These are phyloP conservation scores for Sebastes taczanowskii DNA, from an alignment of 2,797 vertebrate species.

Conservation along the genomic window DNA sequence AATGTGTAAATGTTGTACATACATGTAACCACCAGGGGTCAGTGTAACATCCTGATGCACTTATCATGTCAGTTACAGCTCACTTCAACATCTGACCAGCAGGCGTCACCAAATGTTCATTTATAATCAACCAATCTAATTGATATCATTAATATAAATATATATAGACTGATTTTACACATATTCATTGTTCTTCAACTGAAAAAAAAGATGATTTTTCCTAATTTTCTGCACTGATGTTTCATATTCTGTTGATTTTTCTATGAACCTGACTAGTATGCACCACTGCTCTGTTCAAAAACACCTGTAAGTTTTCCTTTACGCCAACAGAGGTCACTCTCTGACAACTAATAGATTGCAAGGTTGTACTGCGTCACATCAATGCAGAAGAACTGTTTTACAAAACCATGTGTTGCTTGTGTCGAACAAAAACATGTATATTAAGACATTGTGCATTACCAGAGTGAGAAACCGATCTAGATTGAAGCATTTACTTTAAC, in stretches of 20 bases:
- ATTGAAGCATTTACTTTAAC: background rate
- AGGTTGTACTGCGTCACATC: background rate
- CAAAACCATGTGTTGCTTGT: background rate
- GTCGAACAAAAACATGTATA: background rate
- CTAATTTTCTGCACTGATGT: background rate
- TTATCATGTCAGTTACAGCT: background rate
- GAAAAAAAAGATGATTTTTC: background rate
- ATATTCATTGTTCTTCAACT: background rate
- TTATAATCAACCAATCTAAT: background rate
- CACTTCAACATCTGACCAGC: slow-evolving; percentile 37
- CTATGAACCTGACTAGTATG: background rate
- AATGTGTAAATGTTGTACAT: slow-evolving; percentile 3
- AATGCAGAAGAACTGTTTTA: background rate
- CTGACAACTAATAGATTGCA: background rate
- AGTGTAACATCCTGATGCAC: background rate
- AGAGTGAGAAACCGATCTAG: background rate
- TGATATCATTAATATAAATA: background rate
- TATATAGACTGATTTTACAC: background rate
- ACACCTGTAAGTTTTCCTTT: background rate
- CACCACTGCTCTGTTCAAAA: background rate
- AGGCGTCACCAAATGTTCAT: slow-evolving; percentile 62
- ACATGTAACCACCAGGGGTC: slow-evolving; percentile 28
- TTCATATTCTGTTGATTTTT: background rate
- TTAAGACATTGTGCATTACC: background rate
- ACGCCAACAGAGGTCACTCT: slow-evolving; percentile 55